Percentiles rank a stretch among this genome's conserved stretches.
Evolutionary conservation across 1,140 invertebrate species (phyloP).

Genomic region (Dendroctonus ponderosae): DNA sequence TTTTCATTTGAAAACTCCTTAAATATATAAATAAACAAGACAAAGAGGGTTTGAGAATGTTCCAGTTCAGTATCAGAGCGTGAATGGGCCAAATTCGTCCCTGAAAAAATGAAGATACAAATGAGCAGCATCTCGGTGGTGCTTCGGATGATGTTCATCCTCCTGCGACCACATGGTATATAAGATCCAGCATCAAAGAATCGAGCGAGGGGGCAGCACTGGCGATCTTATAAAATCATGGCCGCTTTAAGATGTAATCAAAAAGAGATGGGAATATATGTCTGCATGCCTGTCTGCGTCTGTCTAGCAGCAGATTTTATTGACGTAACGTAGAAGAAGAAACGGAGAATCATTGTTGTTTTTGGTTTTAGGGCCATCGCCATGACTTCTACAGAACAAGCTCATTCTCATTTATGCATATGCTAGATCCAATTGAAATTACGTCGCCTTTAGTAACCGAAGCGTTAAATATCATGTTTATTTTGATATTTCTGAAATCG

Average conservation of each 20-base stretch:
- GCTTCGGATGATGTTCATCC: constrained; percentile 12
- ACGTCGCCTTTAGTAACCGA: too few species aligned
- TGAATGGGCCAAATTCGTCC: constrained; percentile 16
- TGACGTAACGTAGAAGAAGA: constrained; percentile 12
- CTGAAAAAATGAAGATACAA: constrained; percentile 5
- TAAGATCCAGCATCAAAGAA: constrained; percentile 16
- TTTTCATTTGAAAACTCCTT: too few species aligned
- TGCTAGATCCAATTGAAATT: too few species aligned
- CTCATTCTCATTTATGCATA: too few species aligned
- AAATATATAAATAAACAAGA: too few species aligned
- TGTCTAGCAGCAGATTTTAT: constrained; percentile 16
- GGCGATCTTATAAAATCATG: constrained; percentile 32
- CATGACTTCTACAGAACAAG: background rate
- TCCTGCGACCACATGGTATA: constrained; percentile 11
- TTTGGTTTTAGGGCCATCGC: background rate
- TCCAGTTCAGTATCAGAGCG: too few species aligned
- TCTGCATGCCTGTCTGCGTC: constrained; percentile 23
- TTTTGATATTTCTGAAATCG: too few species aligned
- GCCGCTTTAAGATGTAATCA: constrained; percentile 28
- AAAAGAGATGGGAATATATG: constrained; percentile 23
- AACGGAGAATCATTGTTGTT: constrained; percentile 9
- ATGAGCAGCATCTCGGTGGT: too few species aligned
- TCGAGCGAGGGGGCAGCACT: constrained; percentile 21
- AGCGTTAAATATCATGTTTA: too few species aligned
- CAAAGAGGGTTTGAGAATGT: too few species aligned